Base-by-base conservation (phyloP, 2,113 vertebrate genomes). In the Delphinapterus leucas region DNA sequence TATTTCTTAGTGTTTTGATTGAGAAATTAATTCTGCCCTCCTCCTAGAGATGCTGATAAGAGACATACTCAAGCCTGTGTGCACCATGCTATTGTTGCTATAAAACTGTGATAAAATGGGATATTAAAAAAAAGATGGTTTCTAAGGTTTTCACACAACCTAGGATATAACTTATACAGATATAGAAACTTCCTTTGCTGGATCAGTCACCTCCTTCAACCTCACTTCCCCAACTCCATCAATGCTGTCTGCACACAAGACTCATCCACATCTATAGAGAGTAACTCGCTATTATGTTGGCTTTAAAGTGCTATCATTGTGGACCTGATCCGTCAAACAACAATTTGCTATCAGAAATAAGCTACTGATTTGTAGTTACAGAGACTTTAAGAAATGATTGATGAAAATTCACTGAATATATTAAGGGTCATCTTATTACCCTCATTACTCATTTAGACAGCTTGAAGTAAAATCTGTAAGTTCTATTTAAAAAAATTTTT, bases 401-500 rank as follows among this genome's bases (percentile, higher is more conserved):
- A 97, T 90, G 65, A 95, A 95, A 93, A 96, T 76, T 88, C 76
- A 77, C 74, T 71, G 71, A 95, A 47, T 84, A 68, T 90, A 68
- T 88, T 95, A 90, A 94, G n/a, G 77, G 21, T 91, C 41, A 94
- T 90, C 94, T 94, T 90, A 92, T 90, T 76, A 88, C 21, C 25
- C 18, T 96, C 81, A 94, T 95, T 95, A 90, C 90, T 97, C 88
- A 88, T 68, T 76, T 20, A 77, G 96, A 92, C 53, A 92, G 79
- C 61, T 77, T 97, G 65, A 95, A 91, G 61, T 82, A 95, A 94
- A 96, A 98, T 90, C 71, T 90, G 3, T 94, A 88, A 80, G 21
- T 47, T 25, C 6, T 65, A 76, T 53, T 65, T 71, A 26, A 15
- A 53, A 6, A 3, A 17, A 11, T 71, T 61, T 84, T 90, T 36